phyloP scores from a whole-genome alignment of 2,797 vertebrate species.

The Rhincodon typus region DNA sequence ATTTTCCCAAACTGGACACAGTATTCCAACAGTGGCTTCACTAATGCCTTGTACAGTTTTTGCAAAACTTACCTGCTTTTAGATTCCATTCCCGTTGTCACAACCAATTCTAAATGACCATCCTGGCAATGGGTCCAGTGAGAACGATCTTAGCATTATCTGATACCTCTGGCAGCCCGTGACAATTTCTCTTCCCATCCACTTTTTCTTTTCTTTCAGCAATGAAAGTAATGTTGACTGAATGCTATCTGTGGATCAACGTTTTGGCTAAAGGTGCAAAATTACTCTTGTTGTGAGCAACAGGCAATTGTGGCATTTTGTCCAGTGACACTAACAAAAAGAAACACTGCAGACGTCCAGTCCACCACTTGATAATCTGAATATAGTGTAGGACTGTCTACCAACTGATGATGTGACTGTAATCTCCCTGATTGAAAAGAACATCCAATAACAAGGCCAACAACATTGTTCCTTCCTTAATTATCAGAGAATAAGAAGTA shows the following conservation, averaged over 20 bases:
- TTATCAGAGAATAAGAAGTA: background rate
- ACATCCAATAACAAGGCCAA: background rate
- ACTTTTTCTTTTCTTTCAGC: too few species aligned
- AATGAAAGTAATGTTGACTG: background rate
- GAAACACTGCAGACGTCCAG: too few species aligned
- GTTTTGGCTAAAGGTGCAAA: background rate
- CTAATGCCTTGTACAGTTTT: too few species aligned
- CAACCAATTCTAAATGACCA: background rate
- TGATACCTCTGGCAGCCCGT: background rate
- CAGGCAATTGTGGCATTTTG: background rate
- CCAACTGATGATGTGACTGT: too few species aligned
- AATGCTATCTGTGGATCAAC: background rate
- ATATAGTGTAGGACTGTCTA: too few species aligned
- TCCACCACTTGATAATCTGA: too few species aligned
- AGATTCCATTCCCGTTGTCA: background rate
- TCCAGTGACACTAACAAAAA: background rate
- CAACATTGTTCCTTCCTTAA: background rate
- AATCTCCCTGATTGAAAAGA: too few species aligned
- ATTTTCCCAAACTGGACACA: too few species aligned
- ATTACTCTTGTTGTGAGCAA: background rate
- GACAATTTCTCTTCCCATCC: background rate
- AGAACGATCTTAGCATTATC: background rate
- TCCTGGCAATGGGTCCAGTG: background rate
- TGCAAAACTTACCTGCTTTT: too few species aligned
- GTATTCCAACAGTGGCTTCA: too few species aligned